phyloP scores from a whole-genome alignment of 2,113 vertebrate species.

The Alces alces region DNA sequence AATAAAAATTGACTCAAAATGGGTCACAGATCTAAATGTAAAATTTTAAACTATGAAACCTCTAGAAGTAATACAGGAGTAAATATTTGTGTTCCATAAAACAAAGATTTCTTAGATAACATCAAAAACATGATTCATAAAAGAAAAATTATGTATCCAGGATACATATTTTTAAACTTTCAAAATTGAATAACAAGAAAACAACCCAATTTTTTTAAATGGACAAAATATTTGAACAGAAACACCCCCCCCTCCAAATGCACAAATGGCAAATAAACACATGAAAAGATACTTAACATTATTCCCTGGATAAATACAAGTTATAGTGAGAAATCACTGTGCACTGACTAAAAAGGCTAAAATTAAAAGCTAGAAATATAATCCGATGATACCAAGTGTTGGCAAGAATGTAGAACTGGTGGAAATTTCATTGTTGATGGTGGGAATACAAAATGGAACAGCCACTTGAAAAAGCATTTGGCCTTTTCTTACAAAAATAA shows the following conservation, averaged over 20 bases:
- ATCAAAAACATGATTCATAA: background rate
- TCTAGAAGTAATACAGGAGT: background rate
- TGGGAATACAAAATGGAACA: background rate
- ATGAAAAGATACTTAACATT: background rate
- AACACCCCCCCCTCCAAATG: background rate
- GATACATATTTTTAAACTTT: background rate
- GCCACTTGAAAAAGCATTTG: background rate
- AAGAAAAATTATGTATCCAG: background rate
- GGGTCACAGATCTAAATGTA: background rate
- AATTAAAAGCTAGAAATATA: background rate
- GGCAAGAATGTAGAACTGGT: background rate
- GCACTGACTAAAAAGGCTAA: background rate
- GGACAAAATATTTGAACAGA: background rate
- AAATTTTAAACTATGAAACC: background rate
- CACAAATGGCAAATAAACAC: background rate
- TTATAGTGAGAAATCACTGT: background rate
- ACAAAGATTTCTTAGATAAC: background rate
- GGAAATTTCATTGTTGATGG: background rate
- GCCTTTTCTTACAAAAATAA: background rate
- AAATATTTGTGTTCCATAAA: background rate
- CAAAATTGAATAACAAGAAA: constrained; percentile 21
- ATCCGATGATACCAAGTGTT: background rate
- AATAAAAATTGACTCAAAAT: background rate
- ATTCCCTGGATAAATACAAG: background rate
- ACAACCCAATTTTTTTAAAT: background rate